Conservation (phyloP, 2,888 invertebrate genomes). For the Notodonta dromedarius region DNA sequence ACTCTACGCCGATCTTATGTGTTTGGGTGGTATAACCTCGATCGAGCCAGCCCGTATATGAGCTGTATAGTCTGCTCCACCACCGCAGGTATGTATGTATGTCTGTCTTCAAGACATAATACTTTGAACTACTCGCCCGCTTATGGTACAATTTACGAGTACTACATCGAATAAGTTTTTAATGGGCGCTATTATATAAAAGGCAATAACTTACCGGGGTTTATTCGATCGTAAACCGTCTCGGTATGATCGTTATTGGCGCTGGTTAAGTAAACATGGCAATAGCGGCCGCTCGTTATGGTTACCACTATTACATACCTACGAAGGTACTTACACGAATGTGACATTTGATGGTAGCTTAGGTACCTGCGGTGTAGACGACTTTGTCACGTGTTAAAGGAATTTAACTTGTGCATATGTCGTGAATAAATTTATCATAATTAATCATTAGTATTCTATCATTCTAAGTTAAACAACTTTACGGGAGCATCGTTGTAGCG, state of each 20-base stretch:
- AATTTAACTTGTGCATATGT: background rate
- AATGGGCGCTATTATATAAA: constrained; percentile 27
- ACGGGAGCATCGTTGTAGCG: too few relatives aligned
- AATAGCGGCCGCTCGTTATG: constrained; percentile 2
- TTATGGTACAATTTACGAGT: constrained; percentile 17
- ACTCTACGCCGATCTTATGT: too few relatives aligned
- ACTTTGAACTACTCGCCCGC: background rate
- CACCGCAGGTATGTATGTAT: background rate
- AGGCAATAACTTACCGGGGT: constrained; percentile 22
- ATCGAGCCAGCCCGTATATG: too few relatives aligned
- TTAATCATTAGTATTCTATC: too few relatives aligned
- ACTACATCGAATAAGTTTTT: constrained; percentile 21
- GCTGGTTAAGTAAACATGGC: constrained; percentile 6
- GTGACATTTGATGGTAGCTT: background rate
- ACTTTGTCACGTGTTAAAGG: background rate
- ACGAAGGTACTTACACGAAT: background rate
- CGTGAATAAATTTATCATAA: too few relatives aligned
- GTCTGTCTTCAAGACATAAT: background rate
- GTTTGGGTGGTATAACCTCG: too few relatives aligned
- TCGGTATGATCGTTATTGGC: constrained; percentile 5
- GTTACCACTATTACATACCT: background rate
- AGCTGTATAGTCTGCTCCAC: too few relatives aligned
- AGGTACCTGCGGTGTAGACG: background rate
- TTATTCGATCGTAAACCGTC: constrained; percentile 30
- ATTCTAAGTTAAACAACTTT: too few relatives aligned